Evolutionary conservation across 2,113 vertebrate species (phyloP).

Genomic region (Redunca redunca): DNA sequence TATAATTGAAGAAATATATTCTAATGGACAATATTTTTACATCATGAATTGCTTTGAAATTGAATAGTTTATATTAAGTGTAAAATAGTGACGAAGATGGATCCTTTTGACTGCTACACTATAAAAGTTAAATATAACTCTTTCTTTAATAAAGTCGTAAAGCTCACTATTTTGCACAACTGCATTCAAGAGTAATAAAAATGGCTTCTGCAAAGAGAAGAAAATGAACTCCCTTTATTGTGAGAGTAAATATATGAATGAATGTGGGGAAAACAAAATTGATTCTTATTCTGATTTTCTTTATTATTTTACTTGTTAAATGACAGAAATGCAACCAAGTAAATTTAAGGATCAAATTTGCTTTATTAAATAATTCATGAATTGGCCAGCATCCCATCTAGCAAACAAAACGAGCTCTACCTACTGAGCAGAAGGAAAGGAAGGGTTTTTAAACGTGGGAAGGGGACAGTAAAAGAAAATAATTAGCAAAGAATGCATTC

Average conservation of each 20-base stretch:
- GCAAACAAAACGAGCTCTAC: neutral
- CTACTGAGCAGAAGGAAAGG: neutral
- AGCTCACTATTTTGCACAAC: neutral
- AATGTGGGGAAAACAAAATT: neutral
- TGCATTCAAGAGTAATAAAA: neutral
- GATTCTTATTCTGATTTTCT: neutral
- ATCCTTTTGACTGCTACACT: neutral
- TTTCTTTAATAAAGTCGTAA: neutral
- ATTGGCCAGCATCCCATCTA: neutral
- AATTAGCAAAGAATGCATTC: neutral
- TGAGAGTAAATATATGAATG: neutral
- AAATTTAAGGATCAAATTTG: neutral
- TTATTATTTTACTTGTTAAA: neutral
- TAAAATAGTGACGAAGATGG: neutral
- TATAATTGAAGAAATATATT: neutral
- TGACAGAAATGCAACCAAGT: neutral
- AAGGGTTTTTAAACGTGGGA: neutral
- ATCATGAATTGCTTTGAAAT: neutral
- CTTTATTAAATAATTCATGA: neutral
- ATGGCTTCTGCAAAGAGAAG: neutral
- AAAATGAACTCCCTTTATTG: neutral
- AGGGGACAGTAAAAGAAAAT: neutral
- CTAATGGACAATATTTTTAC: neutral
- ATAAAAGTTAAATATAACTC: constrained; percentile 2
- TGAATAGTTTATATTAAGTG: neutral